phyloP scores from a whole-genome alignment of 2,113 vertebrate genomes.

The Neoarius graeffei region DNA sequence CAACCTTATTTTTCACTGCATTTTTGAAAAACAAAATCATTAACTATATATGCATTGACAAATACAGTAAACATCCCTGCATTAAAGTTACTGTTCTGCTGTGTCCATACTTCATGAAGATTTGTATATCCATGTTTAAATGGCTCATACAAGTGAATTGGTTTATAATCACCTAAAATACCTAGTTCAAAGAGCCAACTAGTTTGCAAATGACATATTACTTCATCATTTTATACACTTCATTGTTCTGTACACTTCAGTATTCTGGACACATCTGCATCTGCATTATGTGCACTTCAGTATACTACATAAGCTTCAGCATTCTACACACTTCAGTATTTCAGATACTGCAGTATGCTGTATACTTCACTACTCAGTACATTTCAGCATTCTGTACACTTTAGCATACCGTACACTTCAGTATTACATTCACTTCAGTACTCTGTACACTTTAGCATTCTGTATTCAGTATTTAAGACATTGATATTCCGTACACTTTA shows the following conservation, averaged over 20 bases:
- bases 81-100: background rate
- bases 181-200: background rate
- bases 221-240: background rate
- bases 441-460: background rate
- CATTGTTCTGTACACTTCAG: background rate
- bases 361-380: too few species aligned
- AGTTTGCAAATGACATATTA: background rate
- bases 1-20: too few species aligned
- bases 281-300: too few species aligned
- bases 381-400: too few species aligned
- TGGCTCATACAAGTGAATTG: background rate
- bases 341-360: background rate
- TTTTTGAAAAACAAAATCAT: too few species aligned
- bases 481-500: too few species aligned
- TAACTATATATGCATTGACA: background rate
- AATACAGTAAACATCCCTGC: background rate
- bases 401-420: too few species aligned
- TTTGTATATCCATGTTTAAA: background rate
- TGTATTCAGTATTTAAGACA: too few species aligned
- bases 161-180: background rate
- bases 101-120: background rate
- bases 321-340: background rate
- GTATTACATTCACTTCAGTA: too few species aligned
- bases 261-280: background rate
- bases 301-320: too few species aligned